These are phyloP conservation scores for Cyprinella venusta DNA, from an alignment of 2,797 vertebrate genomes.

Conservation along the genomic window DNA sequence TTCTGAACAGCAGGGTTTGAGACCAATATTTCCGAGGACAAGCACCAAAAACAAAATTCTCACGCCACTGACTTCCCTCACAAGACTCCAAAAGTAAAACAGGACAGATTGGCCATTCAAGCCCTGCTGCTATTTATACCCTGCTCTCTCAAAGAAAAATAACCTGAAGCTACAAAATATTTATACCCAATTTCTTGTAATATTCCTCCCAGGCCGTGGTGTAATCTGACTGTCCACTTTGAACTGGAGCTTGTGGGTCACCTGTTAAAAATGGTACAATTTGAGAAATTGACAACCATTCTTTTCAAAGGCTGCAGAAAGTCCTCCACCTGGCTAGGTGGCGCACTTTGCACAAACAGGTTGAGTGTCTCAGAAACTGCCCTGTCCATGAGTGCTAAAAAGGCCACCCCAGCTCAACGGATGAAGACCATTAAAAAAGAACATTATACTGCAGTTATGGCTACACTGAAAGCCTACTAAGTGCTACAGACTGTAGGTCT, in stretches of 20 bases:
- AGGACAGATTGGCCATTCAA: constrained; percentile 58
- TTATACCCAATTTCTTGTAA: constrained; percentile 98
- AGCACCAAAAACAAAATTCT: constrained; percentile 41
- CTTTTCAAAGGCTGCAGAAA: constrained; percentile 62
- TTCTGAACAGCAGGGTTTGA: constrained; percentile 76
- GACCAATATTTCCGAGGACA: constrained; percentile 60
- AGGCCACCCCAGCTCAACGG: constrained; percentile 52
- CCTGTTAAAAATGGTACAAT: constrained; percentile 88
- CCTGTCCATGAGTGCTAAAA: constrained; percentile 30
- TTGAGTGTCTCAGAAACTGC: constrained; percentile 37
- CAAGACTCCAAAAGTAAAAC: constrained; percentile 64
- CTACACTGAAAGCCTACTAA: constrained; percentile 13
- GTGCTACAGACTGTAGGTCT: not conserved
- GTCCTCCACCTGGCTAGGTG: constrained; percentile 72
- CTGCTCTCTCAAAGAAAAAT: constrained; percentile 71
- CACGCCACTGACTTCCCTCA: constrained; percentile 26
- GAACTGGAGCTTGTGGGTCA: constrained; percentile 96
- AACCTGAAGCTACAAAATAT: constrained; percentile 76
- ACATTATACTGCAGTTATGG: constrained; percentile 19
- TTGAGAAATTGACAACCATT: constrained; percentile 77
- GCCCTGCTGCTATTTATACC: constrained; percentile 73
- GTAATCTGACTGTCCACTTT: constrained; percentile 98
- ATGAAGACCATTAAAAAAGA: constrained; percentile 9
- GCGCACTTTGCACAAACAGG: constrained; percentile 65
- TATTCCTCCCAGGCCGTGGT: constrained; percentile 99